Percentiles rank a stretch among this genome's conserved stretches.
Conservation (phyloP, 1,140 invertebrate genomes). For the Zophobas atratus region DNA sequence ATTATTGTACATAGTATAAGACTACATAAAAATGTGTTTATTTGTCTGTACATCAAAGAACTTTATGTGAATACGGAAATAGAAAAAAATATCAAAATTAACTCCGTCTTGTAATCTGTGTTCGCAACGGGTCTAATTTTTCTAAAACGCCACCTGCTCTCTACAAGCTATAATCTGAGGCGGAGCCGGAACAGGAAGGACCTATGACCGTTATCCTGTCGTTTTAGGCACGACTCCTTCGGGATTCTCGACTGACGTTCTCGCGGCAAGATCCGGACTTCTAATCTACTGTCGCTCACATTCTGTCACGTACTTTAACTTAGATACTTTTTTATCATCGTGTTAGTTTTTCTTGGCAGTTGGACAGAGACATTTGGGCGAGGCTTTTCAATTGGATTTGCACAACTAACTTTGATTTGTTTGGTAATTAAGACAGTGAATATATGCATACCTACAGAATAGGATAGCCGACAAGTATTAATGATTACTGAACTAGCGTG, state of each 20-base stretch:
- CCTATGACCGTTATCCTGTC: conserved; percentile 39
- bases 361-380: conserved; percentile 17
- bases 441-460: conserved; percentile 15
- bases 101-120: no score
- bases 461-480: conserved; percentile 9
- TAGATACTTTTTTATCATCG: conserved; percentile 20
- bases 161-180: conserved; percentile 31
- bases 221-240: conserved; percentile 35
- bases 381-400: conserved; percentile 16
- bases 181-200: conserved; percentile 40
- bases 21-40: no score
- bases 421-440: conserved; percentile 26
- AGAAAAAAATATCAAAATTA: no score
- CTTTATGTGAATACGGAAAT: no score
- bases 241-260: conserved; percentile 29
- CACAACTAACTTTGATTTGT: conserved; percentile 28
- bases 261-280: conserved; percentile 31
- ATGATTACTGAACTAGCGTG: conserved; percentile 17
- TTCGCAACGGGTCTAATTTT: background rate
- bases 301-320: conserved; percentile 30
- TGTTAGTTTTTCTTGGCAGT: conserved; percentile 7
- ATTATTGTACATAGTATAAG: no score
- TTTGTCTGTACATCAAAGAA: no score
- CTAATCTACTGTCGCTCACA: conserved; percentile 41
- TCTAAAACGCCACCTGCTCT: conserved; percentile 21